Percentiles rank a stretch among this genome's conserved stretches.
Conservation (phyloP, 2,797 vertebrate genomes). For the Protonibea diacanthus region DNA sequence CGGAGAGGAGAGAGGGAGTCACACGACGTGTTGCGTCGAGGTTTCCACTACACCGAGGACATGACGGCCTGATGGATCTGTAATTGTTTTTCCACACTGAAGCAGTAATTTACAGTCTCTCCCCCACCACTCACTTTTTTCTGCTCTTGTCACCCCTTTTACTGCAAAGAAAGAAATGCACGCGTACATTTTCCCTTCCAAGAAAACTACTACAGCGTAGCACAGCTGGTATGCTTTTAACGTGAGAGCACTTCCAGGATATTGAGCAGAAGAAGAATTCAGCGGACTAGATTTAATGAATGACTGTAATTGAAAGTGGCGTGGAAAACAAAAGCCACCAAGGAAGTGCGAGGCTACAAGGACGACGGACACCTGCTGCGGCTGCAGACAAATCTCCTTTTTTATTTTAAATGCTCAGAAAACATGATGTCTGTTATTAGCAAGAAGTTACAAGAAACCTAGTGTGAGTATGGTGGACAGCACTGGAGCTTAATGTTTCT, state of each 20-base stretch:
- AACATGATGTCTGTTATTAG: background rate
- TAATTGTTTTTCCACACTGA: constrained; percentile 20
- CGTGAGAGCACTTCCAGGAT: constrained; percentile 19
- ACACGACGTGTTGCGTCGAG: background rate
- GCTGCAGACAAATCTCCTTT: constrained; percentile 7
- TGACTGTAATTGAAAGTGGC: constrained; percentile 52
- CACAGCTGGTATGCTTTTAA: constrained; percentile 20
- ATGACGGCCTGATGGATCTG: constrained; percentile 11
- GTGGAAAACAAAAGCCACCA: constrained; percentile 5
- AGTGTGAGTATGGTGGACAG: background rate
- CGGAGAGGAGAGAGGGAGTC: background rate
- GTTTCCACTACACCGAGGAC: background rate
- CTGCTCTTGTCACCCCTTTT: background rate
- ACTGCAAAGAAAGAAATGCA: background rate
- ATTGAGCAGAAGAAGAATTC: constrained; percentile 29
- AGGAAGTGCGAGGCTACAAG: constrained; percentile 12
- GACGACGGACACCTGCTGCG: constrained; percentile 40
- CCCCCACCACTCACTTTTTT: background rate
- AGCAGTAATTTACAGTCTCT: constrained; percentile 1
- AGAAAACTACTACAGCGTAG: constrained; percentile 8
- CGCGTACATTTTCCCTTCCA: background rate
- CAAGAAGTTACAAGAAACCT: background rate
- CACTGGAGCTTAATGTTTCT: background rate
- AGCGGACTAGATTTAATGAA: constrained; percentile 41
- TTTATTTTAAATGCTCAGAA: constrained; percentile 17